Percentiles rank a stretch among this genome's conserved stretches.
Evolutionary conservation across 2,113 vertebrate species (phyloP).

Genomic region (Budorcas taxicolor): DNA sequence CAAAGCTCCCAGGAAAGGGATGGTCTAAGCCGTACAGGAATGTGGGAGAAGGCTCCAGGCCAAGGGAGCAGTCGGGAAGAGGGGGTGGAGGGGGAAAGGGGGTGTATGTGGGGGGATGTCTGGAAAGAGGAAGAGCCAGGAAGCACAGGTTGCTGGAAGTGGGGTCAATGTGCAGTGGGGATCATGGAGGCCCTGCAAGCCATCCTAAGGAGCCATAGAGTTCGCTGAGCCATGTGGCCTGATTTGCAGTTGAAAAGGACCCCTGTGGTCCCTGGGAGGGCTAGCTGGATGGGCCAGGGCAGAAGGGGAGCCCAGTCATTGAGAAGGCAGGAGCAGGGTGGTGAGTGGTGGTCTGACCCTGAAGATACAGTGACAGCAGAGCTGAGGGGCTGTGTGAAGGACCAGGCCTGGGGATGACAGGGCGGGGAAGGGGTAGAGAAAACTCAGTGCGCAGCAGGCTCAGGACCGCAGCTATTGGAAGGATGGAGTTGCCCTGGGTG

Average conservation of each 20-base stretch:
- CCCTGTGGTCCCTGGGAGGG: not conserved
- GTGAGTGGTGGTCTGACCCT: not conserved
- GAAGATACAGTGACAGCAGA: not conserved
- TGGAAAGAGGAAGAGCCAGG: not conserved
- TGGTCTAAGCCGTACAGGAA: not conserved
- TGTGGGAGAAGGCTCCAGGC: not conserved
- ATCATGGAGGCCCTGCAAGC: not conserved
- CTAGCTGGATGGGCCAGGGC: not conserved
- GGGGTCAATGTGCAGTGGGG: not conserved
- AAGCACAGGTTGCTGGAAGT: not conserved
- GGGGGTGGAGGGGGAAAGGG: not conserved
- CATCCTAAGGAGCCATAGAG: not conserved
- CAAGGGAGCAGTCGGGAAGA: not conserved
- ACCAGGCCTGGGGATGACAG: fast-evolving
- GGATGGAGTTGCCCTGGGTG: too few relatives aligned
- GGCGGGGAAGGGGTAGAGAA: not conserved
- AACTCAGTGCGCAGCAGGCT: too few relatives aligned
- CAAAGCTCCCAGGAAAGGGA: not conserved
- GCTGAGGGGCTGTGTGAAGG: not conserved
- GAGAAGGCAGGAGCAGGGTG: not conserved
- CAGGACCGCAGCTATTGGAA: not conserved
- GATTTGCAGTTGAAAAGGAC: not conserved
- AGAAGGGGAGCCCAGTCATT: not conserved
- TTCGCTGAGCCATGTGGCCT: not conserved
- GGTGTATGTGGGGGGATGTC: not conserved